Evolutionary conservation across 2,888 invertebrate genomes (phyloP), one percentile per base, ranked within the genome.

Genomic region (Chouioia cunea): DNA sequence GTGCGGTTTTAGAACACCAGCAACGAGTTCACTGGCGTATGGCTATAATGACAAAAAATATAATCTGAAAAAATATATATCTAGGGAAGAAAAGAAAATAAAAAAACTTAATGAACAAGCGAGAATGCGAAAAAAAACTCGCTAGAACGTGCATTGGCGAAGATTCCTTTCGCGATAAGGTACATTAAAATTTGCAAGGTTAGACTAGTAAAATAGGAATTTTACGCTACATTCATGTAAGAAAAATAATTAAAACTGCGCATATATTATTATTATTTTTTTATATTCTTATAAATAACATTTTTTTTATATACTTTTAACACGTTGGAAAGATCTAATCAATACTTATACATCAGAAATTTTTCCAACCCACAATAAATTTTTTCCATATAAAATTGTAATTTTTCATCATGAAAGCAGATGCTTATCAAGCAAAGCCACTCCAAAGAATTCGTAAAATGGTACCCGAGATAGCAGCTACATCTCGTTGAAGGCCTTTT

Each of bases 1-100:
- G 10, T 4, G 50, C 53, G 16, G 63, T 36, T 62, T 62, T 62
- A 43, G 62, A 62, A 62, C 62, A 10, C 27, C n/a, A 12, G 23
- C 59, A 14, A 22, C 52, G 14, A 36, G 64, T 64, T 68, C 66
- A 62, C 52, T 67, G 60, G 48, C 65, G 63, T 68, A 70, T 54
- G 68, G 57, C 48, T 27, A 44, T 70, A 73, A 70, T 74, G 54
- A 65, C 57, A 63, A 67, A 68, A 57, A 62, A 65, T 58, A 68
- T 50, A 57, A 47, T 23, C 22, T 47, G 46, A 23, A 62, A 43
- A 46, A 15, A 58, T 48, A 16, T 52, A 20, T 20, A 36, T 36
- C 10, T 36, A 36, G 6, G 10, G 10, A 1, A 36, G 36, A 36
- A 36, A 36, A 36, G 10, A 36, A 12, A 12, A 36, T 10, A 36